These are phyloP conservation scores for Heliothis virescens DNA, from an alignment of 1,140 invertebrate genomes.

Conservation along the genomic window DNA sequence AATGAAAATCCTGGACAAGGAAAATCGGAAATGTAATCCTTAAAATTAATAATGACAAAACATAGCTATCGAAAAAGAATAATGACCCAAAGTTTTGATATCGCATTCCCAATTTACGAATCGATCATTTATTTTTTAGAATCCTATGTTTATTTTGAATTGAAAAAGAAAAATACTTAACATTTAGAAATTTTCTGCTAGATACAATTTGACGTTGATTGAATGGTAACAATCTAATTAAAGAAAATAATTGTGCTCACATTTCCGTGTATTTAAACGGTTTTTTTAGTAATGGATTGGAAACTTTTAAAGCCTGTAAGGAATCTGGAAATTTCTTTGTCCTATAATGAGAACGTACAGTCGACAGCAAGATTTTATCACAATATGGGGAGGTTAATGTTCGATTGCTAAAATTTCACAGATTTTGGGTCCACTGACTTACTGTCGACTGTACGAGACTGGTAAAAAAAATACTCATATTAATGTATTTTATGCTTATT, in stretches of 20 bases:
- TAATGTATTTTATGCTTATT: too few relatives aligned
- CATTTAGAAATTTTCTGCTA: background rate
- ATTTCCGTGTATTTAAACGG: background rate
- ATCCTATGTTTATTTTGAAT: background rate
- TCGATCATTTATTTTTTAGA: conserved; percentile 25
- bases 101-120: conserved; percentile 40
- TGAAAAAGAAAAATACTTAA: background rate
- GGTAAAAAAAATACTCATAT: too few relatives aligned
- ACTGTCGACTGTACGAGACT: too few relatives aligned
- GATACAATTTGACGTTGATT: background rate
- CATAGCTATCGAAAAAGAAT: background rate
- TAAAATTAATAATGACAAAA: conserved; percentile 4
- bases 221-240: background rate
- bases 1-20: background rate
- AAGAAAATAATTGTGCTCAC: background rate
- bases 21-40: background rate
- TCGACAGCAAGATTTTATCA: too few relatives aligned
- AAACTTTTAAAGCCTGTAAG: too few relatives aligned
- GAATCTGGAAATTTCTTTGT: too few relatives aligned
- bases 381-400: too few relatives aligned
- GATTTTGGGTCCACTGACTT: too few relatives aligned
- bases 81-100: conserved; percentile 5
- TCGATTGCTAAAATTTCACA: too few relatives aligned
- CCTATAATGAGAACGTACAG: too few relatives aligned
- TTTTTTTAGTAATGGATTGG: too few relatives aligned